Conservation (phyloP, 2,113 vertebrate species). For the Gambusia holbrooki region DNA sequence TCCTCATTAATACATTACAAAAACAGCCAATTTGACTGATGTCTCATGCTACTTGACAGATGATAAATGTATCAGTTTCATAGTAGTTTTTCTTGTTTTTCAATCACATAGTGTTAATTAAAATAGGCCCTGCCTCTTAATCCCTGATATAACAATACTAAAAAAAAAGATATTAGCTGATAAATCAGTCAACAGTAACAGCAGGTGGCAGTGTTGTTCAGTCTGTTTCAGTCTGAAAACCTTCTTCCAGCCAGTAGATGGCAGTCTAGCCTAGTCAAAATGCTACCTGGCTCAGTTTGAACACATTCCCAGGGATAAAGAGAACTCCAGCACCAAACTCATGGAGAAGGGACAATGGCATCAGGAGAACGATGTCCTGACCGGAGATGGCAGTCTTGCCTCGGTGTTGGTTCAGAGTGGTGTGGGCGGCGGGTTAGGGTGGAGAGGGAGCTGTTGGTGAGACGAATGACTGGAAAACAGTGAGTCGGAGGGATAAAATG, state of each 20-base stretch:
- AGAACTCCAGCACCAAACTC: conserved; percentile 46
- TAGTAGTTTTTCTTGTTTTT: no score
- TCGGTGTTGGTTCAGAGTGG: background rate
- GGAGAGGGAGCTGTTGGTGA: background rate
- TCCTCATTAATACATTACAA: background rate
- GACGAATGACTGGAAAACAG: conserved; percentile 32
- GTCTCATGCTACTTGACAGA: background rate
- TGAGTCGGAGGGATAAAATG: conserved; percentile 43
- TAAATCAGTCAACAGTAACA: conserved; percentile 24
- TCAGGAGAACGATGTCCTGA: conserved; percentile 21
- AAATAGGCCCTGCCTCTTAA: no score
- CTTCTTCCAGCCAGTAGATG: conserved; percentile 65
- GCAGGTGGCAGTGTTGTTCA: conserved; percentile 68
- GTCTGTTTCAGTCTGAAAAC: conserved; percentile 10
- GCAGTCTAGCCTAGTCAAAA: conserved; percentile 64
- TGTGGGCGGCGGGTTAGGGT: background rate
- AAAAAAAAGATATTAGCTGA: conserved; percentile 7
- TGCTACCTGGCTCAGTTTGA: conserved; percentile 34
- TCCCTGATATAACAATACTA: background rate
- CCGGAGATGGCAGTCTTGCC: conserved; percentile 74
- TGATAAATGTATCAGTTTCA: background rate
- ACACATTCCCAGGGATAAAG: conserved; percentile 42
- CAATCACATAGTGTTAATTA: no score
- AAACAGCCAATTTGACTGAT: background rate
- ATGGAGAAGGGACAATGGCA: conserved; percentile 20